phyloP scores from a whole-genome alignment of 2,888 invertebrate genomes.

The Lasioglossum leucozonium region DNA sequence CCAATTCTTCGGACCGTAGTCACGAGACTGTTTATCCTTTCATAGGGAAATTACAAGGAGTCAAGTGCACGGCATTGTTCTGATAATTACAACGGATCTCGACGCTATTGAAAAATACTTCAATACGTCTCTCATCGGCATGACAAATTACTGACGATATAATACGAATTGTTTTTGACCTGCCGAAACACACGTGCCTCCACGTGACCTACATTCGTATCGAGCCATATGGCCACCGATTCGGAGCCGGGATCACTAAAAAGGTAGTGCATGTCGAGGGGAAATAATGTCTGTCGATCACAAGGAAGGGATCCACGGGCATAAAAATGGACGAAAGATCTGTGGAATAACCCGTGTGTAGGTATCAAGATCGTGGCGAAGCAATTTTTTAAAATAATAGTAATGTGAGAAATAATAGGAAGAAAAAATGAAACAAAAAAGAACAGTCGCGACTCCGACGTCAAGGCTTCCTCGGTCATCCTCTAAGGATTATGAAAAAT shows the following conservation, averaged over 20 bases:
- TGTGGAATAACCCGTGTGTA: background rate
- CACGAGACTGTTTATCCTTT: background rate
- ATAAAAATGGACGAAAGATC: background rate
- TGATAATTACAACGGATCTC: background rate
- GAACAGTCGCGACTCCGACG: background rate
- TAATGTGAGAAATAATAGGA: background rate
- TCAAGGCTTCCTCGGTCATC: background rate
- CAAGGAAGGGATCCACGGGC: background rate
- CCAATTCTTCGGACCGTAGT: background rate
- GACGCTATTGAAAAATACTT: background rate
- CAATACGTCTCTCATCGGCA: background rate
- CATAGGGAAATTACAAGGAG: background rate
- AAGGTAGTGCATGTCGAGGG: slow-evolving; percentile 10
- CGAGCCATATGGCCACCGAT: slow-evolving; percentile 52
- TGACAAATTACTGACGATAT: slow-evolving; percentile 3
- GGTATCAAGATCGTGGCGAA: background rate
- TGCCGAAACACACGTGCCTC: slow-evolving; percentile 38
- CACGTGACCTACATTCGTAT: slow-evolving; percentile 54
- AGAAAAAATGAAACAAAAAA: background rate
- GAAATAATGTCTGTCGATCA: slow-evolving; percentile 5
- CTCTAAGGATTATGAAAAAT: background rate
- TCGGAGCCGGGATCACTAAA: slow-evolving; percentile 8
- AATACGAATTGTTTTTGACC: slow-evolving; percentile 38
- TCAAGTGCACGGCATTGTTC: background rate
- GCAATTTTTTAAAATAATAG: background rate